Conservation (phyloP, 1,140 invertebrate genomes). For the Philotrypesis tridentata region DNA sequence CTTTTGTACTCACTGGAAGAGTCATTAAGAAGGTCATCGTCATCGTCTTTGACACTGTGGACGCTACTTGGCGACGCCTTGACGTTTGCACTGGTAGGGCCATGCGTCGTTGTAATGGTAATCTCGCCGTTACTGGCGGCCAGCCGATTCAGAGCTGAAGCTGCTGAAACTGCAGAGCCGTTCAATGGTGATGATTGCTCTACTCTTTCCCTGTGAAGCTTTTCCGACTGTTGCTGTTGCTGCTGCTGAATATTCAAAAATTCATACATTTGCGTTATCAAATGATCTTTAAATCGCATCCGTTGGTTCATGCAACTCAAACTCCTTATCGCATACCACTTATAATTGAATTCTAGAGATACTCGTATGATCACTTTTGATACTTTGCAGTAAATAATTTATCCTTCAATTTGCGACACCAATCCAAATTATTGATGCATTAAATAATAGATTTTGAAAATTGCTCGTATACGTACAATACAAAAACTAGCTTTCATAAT, state of each 20-base stretch:
- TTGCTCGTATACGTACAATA: too few relatives aligned
- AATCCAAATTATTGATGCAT: too few relatives aligned
- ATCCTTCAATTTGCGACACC: neutral
- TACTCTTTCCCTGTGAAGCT: slow-evolving; percentile 70
- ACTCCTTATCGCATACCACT: neutral
- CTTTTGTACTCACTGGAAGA: slow-evolving; percentile 82
- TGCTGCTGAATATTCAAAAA: neutral
- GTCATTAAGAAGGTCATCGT: slow-evolving; percentile 84
- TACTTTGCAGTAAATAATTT: neutral
- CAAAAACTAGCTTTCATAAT: too few relatives aligned
- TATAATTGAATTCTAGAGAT: neutral
- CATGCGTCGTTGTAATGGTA: slow-evolving; percentile 84
- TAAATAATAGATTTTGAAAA: too few relatives aligned
- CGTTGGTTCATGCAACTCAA: neutral
- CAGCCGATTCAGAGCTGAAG: slow-evolving; percentile 77
- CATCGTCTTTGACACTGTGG: slow-evolving; percentile 71
- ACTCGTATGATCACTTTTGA: neutral
- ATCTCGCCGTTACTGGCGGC: slow-evolving; percentile 85
- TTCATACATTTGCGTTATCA: neutral
- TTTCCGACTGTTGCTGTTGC: slow-evolving; percentile 61
- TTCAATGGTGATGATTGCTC: slow-evolving; percentile 72
- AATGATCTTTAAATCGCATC: neutral
- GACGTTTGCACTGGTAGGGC: slow-evolving; percentile 64
- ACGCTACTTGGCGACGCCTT: slow-evolving; percentile 68
- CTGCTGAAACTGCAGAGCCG: slow-evolving; percentile 70